Evolutionary conservation across 2,113 vertebrate genomes (phyloP).

Genomic region (Ameiurus melas): DNA sequence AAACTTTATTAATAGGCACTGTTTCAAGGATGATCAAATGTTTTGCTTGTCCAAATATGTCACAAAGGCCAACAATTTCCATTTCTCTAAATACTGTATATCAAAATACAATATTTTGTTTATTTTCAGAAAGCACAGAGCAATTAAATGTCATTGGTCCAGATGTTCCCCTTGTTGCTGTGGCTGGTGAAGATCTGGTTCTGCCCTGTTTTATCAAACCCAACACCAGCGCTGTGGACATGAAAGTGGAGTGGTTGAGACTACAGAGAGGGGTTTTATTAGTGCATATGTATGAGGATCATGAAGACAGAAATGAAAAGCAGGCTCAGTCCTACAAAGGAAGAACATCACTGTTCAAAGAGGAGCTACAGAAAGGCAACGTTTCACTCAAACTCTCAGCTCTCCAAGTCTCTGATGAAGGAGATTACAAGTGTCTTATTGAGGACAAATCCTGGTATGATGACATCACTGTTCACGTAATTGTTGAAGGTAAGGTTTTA

Average conservation of each 20-base stretch:
- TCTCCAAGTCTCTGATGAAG: not conserved
- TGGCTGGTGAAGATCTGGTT: no score
- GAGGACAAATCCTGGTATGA: not conserved
- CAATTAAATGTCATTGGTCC: no score
- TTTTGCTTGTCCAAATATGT: no score
- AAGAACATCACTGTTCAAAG: not conserved
- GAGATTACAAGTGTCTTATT: not conserved
- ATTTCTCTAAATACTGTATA: no score
- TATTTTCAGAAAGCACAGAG: not conserved
- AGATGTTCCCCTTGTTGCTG: no score
- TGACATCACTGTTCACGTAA: not conserved
- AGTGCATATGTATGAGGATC: no score
- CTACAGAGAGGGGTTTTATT: no score
- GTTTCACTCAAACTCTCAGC: not conserved
- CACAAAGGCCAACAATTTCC: no score
- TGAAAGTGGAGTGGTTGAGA: not conserved
- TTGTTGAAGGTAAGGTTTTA: not conserved
- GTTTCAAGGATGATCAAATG: no score
- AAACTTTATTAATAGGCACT: no score
- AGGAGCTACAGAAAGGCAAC: slow-evolving; percentile 4
- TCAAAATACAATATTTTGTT: no score
- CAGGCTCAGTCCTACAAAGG: not conserved
- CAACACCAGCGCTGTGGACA: not conserved
- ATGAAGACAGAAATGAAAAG: not conserved
- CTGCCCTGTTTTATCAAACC: no score